These are phyloP conservation scores for Hololepta plana DNA, from an alignment of 2,888 invertebrate species.

Conservation along the genomic window DNA sequence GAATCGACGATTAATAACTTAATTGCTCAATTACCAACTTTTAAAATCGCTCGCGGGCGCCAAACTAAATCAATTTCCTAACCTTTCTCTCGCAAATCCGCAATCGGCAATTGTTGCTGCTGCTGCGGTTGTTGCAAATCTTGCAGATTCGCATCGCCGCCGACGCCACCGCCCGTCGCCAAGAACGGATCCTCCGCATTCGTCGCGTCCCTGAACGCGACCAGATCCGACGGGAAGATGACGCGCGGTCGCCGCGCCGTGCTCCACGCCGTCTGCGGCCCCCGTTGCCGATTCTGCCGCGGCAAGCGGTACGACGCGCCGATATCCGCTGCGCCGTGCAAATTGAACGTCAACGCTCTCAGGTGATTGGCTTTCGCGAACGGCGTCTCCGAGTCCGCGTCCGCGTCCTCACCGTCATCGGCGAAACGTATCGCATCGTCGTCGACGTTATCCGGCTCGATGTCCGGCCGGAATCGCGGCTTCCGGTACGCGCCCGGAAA, in stretches of 20 bases:
- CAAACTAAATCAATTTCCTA: conserved; percentile 19
- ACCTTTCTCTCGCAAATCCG: conserved; percentile 46
- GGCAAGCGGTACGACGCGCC: conserved; percentile 5
- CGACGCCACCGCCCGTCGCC: conserved; percentile 16
- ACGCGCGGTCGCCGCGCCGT: conserved; percentile 21
- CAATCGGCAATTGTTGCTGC: no score
- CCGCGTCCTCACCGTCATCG: conserved; percentile 2
- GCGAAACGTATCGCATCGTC: conserved; percentile 3
- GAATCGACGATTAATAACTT: no score
- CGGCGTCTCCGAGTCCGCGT: conserved; percentile 5
- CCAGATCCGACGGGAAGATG: conserved; percentile 27
- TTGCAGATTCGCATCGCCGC: conserved; percentile 31
- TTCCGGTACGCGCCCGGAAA: conserved; percentile 7
- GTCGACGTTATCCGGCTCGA: conserved; percentile 1
- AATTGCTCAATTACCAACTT: no score
- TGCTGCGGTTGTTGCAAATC: conserved; percentile 32
- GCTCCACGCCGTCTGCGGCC: conserved; percentile 12
- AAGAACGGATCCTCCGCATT: conserved; percentile 22
- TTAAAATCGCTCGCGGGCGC: no score
- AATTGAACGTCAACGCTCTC: neutral
- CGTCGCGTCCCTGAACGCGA: conserved; percentile 23
- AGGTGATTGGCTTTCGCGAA: conserved; percentile 4
- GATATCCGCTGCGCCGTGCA: neutral
- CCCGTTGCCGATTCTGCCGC: conserved; percentile 10
- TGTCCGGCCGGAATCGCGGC: conserved; percentile 9